phyloP scores from a whole-genome alignment of 2,113 vertebrate genomes.

The Azemiops feae region DNA sequence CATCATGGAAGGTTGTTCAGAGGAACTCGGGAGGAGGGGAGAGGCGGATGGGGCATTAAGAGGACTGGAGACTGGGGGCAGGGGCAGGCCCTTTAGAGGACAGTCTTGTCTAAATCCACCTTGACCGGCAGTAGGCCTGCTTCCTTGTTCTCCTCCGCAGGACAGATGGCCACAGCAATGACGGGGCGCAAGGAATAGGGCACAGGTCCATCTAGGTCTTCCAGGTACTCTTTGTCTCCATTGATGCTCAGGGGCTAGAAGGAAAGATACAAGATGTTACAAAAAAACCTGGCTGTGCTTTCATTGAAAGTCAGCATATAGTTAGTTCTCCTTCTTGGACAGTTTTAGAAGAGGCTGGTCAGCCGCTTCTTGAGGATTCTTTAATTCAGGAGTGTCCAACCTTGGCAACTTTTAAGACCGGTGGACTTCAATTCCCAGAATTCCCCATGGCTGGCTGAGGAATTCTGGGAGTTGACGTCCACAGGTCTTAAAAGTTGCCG shows the following conservation, averaged over 20 bases:
- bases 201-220: conserved; percentile 74
- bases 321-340: not conserved
- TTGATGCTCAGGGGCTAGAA: conserved; percentile 85
- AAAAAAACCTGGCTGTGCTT: too few relatives aligned
- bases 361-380: not conserved
- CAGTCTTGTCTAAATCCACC: conserved; percentile 85
- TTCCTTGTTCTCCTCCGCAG: conserved; percentile 70
- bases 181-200: conserved; percentile 77
- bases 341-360: not conserved
- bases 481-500: too few relatives aligned
- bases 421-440: too few relatives aligned
- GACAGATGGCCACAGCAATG: conserved; percentile 76
- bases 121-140: conserved; percentile 85
- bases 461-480: too few relatives aligned
- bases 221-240: conserved; percentile 87
- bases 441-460: too few relatives aligned
- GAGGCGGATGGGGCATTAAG: not conserved
- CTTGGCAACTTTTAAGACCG: not conserved
- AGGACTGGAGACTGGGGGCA: not conserved
- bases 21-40: not conserved
- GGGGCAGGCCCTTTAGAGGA: conserved; percentile 60
- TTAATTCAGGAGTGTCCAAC: not conserved
- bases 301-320: not conserved
- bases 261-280: not conserved
- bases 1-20: not conserved